Conservation (phyloP, 2,797 vertebrate species). For the Spheniscus humboldti region DNA sequence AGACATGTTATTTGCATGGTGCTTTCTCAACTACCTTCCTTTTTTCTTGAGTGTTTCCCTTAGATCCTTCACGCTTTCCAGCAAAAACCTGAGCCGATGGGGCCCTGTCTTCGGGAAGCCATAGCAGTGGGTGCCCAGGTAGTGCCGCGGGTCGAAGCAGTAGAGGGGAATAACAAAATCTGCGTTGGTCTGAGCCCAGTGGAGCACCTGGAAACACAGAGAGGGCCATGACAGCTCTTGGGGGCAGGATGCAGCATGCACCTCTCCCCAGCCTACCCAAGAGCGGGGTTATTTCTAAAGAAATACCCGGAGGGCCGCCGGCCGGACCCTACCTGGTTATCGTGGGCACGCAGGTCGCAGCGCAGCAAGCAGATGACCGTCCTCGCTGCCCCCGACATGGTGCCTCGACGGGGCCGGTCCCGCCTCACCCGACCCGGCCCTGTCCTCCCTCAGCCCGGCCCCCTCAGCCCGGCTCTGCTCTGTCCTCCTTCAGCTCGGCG, state of each 20-base stretch:
- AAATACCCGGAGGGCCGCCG: too few relatives aligned
- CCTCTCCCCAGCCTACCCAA: neutral
- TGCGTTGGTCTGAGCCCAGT: constrained; percentile 79
- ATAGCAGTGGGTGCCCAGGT: constrained; percentile 73
- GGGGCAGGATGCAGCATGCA: neutral
- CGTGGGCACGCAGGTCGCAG: constrained; percentile 61
- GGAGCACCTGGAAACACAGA: constrained; percentile 70
- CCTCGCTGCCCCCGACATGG: neutral
- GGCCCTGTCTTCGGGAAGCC: constrained; percentile 81
- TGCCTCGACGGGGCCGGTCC: accelerated
- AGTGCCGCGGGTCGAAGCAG: constrained; percentile 84
- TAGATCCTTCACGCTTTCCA: constrained; percentile 80
- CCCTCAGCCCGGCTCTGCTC: neutral
- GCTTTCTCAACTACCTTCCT: constrained; percentile 74
- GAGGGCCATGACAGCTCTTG: neutral
- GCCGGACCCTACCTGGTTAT: constrained; percentile 74
- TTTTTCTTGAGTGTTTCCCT: constrained; percentile 71
- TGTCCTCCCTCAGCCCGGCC: neutral
- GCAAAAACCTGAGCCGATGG: constrained; percentile 77
- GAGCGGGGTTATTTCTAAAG: too few relatives aligned
- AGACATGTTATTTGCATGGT: accelerated
- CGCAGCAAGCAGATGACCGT: constrained; percentile 21
- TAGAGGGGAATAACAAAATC: constrained; percentile 81
- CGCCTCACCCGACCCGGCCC: neutral
- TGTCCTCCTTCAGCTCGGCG: neutral